These are phyloP conservation scores for Eledona agricola DNA, from an alignment of 2,888 invertebrate species.

Conservation along the genomic window DNA sequence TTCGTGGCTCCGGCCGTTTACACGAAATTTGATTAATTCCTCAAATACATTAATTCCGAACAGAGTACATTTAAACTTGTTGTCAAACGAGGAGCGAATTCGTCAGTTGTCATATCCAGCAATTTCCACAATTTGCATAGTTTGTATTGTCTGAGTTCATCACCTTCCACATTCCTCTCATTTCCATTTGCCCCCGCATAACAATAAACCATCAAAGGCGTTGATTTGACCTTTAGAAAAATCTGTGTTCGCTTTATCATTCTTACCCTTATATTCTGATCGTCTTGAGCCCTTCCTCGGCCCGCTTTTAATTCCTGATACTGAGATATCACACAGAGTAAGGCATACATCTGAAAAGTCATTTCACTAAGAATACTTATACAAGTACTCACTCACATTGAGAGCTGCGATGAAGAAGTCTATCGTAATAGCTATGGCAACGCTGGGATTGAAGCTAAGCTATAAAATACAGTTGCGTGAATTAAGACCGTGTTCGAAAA, in stretches of 20 bases:
- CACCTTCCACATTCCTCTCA: too few species aligned
- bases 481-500: background rate
- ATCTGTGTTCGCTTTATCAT: too few species aligned
- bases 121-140: too few species aligned
- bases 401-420: conserved; percentile 80
- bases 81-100: too few species aligned
- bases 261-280: conserved; percentile 68
- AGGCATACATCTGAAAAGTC: conserved; percentile 75
- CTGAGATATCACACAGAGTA: conserved; percentile 86
- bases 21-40: too few species aligned
- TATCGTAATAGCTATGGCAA: conserved; percentile 78
- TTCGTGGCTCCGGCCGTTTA: too few species aligned
- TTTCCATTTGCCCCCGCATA: conserved; percentile 4
- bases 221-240: too few species aligned
- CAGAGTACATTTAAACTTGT: too few species aligned
- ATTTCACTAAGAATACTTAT: conserved; percentile 5
- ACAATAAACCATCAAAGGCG: too few species aligned
- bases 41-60: too few species aligned
- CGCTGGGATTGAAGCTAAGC: conserved; percentile 77
- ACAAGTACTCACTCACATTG: conserved; percentile 73
- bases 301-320: conserved; percentile 83
- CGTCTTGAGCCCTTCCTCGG: conserved; percentile 75
- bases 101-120: too few species aligned
- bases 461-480: conserved; percentile 62
- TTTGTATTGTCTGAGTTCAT: too few species aligned